Base-by-base conservation (phyloP, 37 sponge, comb jelly and placozoan genomes). In the Amphimedon queenslandica region DNA sequence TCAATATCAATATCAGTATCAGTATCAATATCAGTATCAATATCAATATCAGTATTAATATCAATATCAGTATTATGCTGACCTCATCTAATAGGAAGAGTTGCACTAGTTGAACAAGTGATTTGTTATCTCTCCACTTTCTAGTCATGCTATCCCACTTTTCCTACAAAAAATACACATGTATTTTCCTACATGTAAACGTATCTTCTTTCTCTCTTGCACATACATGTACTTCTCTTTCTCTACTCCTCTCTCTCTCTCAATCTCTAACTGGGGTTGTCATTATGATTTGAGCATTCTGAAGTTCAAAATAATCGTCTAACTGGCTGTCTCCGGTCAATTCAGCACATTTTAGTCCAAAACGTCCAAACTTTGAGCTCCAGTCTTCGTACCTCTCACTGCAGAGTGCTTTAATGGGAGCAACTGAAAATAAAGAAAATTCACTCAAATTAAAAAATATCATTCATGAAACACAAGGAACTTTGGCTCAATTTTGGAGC, bases 71-170 rank as follows among this genome's bases (percentile, higher is more conserved):
- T n/a, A n/a, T n/a, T n/a, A n/a, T n/a, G n/a, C 66, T 37, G 6
- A 94, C 94, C 77, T 99, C 99, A 77, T 99, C 99, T 43, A 99
- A 88, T 41, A 94, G 74, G 70, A 98, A 98, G 35, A 98, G 77
- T 42, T 82, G 72, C 43, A 98, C 87, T 32, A 87, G 69, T 51
- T 92, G 83, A 42, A 98, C 82, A 8, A 94, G 88, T 24, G 93
- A 80, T 57, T 81, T 82, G 79, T 98, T 84, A 58, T 98, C 99
- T 43, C 84, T 92, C 96, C 96, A 95, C 55, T 71, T 93, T 40
- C 99, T 84, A 18, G 99, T 99, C 86, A 99, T 85, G 53, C 93
- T 95, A 82, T 99, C 99, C 96, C 96, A 99, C 66, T 99, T 99
- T 69, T 99, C 99, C 95, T 94, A 63, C 40, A 72, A 38, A 42